A percentile compares a stretch with the other conserved stretches of the same genome.
Evolutionary conservation across 1,140 invertebrate species (phyloP).

Genomic region (Bombus vancouverensis): DNA sequence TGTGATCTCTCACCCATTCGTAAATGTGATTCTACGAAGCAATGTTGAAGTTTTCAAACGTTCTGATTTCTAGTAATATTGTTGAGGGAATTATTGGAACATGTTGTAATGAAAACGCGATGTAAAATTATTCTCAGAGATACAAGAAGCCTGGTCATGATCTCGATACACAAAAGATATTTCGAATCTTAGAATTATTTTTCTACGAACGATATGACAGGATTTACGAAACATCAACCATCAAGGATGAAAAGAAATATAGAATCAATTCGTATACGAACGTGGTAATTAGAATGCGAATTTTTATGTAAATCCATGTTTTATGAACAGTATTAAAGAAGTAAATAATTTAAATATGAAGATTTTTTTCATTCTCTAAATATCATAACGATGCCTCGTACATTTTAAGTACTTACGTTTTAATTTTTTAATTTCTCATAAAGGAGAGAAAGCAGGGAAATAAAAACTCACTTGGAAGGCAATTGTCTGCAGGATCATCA

Average conservation of each 20-base stretch:
- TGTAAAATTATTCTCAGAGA: not conserved
- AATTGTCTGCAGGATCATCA: constrained; percentile 90
- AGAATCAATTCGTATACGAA: no score
- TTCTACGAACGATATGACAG: not conserved
- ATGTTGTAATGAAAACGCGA: not conserved
- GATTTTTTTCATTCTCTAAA: no score
- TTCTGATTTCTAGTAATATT: not conserved
- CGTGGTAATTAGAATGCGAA: no score
- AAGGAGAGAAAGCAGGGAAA: no score
- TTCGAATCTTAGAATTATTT: not conserved
- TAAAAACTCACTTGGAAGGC: constrained; percentile 89
- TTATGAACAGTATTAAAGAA: no score
- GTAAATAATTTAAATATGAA: no score
- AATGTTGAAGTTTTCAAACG: not conserved
- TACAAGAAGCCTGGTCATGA: not conserved
- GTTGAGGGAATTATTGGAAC: not conserved
- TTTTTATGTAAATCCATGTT: not conserved
- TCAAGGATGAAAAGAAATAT: not conserved
- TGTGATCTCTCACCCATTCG: constrained; percentile 92
- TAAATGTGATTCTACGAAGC: constrained; percentile 85
- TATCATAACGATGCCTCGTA: no score
- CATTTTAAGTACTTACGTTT: no score
- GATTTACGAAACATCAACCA: not conserved
- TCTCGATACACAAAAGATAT: not conserved
- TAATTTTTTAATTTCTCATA: no score